phyloP scores from a whole-genome alignment of 2,113 vertebrate genomes.

The Chrysochloris asiatica region DNA sequence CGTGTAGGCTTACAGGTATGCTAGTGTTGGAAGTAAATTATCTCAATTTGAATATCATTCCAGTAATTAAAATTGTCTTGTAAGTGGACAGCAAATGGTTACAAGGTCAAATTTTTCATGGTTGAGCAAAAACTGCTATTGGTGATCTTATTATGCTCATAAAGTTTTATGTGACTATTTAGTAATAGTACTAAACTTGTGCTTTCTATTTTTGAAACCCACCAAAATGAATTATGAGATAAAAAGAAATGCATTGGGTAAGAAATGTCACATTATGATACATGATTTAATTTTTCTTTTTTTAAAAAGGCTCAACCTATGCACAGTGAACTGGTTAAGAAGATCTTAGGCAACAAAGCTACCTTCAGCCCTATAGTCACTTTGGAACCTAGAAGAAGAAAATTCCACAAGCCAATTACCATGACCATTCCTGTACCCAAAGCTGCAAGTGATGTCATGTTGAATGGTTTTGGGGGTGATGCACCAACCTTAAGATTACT shows the following conservation, averaged over 20 bases:
- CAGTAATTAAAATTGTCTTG: background rate
- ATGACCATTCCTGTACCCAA: constrained; percentile 98
- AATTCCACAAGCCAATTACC: constrained; percentile 99
- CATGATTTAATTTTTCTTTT: background rate
- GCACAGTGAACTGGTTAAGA: constrained; percentile 91
- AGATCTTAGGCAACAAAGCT: constrained; percentile 96
- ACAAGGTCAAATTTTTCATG: background rate
- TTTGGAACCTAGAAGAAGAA: constrained; percentile 95
- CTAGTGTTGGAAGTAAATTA: rapidly evolving
- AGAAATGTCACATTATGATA: background rate
- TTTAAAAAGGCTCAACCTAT: constrained; percentile 93
- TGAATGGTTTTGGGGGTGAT: constrained; percentile 93
- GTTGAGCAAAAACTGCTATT: background rate
- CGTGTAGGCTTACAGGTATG: constrained; percentile 97
- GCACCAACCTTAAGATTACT: constrained; percentile 94
- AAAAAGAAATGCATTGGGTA: background rate
- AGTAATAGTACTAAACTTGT: background rate
- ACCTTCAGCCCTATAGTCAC: constrained; percentile 98
- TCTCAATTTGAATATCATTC: background rate
- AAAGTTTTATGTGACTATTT: background rate
- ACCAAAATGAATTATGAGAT: background rate
- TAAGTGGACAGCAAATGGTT: background rate
- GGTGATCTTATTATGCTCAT: background rate
- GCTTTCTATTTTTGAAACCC: background rate
- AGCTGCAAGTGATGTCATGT: constrained; percentile 88